phyloP scores from a whole-genome alignment of 2,113 vertebrate species.

The Xiphophorus couchianus region DNA sequence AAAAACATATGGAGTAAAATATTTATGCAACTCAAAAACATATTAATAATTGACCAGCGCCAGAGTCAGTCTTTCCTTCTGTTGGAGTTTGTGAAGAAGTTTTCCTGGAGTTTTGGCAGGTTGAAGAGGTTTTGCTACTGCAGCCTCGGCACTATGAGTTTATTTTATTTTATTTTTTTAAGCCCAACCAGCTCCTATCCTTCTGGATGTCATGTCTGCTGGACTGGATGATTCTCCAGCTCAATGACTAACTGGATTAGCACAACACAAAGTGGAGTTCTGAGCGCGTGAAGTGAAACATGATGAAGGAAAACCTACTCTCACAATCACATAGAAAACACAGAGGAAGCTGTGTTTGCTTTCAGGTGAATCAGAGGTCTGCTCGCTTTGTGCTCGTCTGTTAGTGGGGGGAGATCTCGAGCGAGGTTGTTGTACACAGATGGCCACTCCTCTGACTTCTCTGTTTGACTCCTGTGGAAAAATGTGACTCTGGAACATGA shows the following conservation, averaged over 20 bases:
- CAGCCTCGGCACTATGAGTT: background rate
- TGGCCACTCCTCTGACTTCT: constrained; percentile 71
- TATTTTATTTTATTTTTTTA: background rate
- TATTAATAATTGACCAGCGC: constrained; percentile 67
- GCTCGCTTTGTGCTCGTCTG: constrained; percentile 19
- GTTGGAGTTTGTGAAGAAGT: constrained; percentile 42
- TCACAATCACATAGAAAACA: background rate
- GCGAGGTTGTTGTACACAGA: constrained; percentile 67
- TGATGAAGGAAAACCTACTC: background rate
- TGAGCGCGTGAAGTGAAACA: constrained; percentile 29
- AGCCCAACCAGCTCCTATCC: constrained; percentile 10
- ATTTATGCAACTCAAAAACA: constrained; percentile 69
- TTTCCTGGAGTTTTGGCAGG: too few relatives aligned
- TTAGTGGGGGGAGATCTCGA: background rate
- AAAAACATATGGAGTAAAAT: constrained; percentile 55
- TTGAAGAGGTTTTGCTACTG: constrained; percentile 34
- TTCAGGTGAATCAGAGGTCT: constrained; percentile 8
- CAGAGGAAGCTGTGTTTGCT: constrained; percentile 1
- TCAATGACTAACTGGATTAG: constrained; percentile 71
- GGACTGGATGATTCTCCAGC: constrained; percentile 60
- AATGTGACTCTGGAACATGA: constrained; percentile 3
- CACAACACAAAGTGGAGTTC: constrained; percentile 36
- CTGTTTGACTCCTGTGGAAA: constrained; percentile 66
- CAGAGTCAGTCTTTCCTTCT: constrained; percentile 41
- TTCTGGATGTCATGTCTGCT: constrained; percentile 17